Evolutionary conservation across 2,888 invertebrate genomes (phyloP).

Genomic region (Stenurella melanura): DNA sequence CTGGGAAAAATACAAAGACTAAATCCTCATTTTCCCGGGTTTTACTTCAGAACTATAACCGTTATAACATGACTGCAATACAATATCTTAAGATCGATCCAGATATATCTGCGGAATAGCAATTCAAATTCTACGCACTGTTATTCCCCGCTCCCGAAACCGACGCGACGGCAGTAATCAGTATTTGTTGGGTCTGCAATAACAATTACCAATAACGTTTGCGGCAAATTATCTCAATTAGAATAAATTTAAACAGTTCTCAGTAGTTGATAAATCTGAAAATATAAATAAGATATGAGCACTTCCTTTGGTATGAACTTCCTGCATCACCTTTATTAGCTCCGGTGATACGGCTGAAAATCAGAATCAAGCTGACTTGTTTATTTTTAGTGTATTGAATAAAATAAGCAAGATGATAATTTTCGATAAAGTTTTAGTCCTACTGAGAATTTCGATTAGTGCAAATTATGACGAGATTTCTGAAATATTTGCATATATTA

Average conservation of each 20-base stretch:
- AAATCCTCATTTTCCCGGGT: slow-evolving; percentile 27
- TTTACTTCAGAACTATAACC: slow-evolving; percentile 53
- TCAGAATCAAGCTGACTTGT: no score
- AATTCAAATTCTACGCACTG: slow-evolving; percentile 41
- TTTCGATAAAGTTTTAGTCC: no score
- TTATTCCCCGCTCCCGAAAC: slow-evolving; percentile 27
- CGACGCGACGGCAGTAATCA: slow-evolving; percentile 2
- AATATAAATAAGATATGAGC: slow-evolving; percentile 27
- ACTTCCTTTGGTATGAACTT: slow-evolving; percentile 30
- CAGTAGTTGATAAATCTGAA: slow-evolving; percentile 17
- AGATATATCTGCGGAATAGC: slow-evolving; percentile 40
- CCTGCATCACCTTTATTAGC: slow-evolving; percentile 21
- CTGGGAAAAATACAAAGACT: not conserved
- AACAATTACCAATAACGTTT: slow-evolving; percentile 30
- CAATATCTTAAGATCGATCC: slow-evolving; percentile 57
- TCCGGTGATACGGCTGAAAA: slow-evolving; percentile 2
- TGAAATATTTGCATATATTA: no score
- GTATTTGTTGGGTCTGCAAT: slow-evolving; percentile 18
- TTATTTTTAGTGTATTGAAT: no score
- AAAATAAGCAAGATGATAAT: no score
- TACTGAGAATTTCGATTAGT: no score
- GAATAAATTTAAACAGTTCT: slow-evolving; percentile 29
- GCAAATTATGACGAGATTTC: no score
- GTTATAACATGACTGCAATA: slow-evolving; percentile 58
- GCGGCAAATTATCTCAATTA: slow-evolving; percentile 33